Evolutionary conservation across 2,797 vertebrate genomes (phyloP).

Genomic region (Hylomyscus alleni): DNA sequence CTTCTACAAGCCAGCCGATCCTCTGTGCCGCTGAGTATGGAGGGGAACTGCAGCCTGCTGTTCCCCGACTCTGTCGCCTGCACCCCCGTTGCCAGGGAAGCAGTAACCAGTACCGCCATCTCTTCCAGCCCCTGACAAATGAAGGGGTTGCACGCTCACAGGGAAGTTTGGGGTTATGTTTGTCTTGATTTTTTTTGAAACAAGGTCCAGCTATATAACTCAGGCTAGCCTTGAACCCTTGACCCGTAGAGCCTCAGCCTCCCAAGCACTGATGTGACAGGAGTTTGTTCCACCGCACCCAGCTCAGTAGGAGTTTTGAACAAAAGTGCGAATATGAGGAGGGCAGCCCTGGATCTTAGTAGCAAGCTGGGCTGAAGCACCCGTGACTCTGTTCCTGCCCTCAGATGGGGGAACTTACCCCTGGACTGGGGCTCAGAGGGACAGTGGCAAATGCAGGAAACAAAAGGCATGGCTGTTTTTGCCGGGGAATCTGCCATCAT

Average conservation of each 20-base stretch:
- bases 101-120: neutral
- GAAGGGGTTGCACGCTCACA: neutral
- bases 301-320: neutral
- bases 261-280: neutral
- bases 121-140: neutral
- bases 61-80: neutral
- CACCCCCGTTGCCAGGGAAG: neutral
- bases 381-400: neutral
- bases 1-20: no score
- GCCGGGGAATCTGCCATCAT: neutral
- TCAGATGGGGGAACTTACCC: fast-evolving
- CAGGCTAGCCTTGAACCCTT: neutral
- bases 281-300: neutral
- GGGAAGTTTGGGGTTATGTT: neutral
- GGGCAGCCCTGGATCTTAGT: fast-evolving
- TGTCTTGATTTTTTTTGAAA: neutral
- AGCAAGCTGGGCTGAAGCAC: neutral
- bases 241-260: neutral
- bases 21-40: no score
- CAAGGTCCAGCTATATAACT: neutral
- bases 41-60: neutral
- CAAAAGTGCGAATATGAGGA: neutral
- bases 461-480: neutral
- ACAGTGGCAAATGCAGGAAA: neutral
- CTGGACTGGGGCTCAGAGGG: neutral